Evolutionary conservation across 2,888 invertebrate species (phyloP), one percentile per base, ranked within the genome.

Genomic region (Coleophora flavipennella): DNA sequence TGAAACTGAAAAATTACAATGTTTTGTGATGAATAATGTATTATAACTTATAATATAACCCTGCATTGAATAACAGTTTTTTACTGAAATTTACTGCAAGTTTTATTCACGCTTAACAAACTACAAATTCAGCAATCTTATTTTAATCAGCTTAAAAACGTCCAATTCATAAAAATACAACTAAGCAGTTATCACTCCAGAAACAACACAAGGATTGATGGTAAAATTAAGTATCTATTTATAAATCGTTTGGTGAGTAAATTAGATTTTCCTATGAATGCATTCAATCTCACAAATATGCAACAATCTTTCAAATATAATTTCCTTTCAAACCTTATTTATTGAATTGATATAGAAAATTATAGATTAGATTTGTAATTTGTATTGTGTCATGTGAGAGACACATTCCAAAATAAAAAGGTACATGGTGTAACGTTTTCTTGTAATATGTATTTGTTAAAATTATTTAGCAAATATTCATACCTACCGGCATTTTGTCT

Each of bases 381-480:
- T n/a, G n/a, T n/a, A n/a, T n/a, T n/a, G n/a, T n/a, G n/a, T n/a
- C n/a, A n/a, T n/a, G n/a, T n/a, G n/a, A 20, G 6, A 20, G 20
- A 20, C 20, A 20, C 20, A 20, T 20, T 20, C 20, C 20, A 4
- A 20, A 20, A 20, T 20, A 20, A 20, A 20, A 43, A 42, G 34
- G 34, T 37, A 38, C 20, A 42, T 41, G 35, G 41, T 40, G 33
- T 42, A 33, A n/a, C n/a, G 38, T 38, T 38, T 45, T 42, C 41
- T 36, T 20, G n/a, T n/a, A n/a, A n/a, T n/a, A n/a, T n/a, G n/a
- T n/a, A 20, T 20, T 20, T 20, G 20, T 4, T 20, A 4, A 20
- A 20, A 20, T 20, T 20, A 20, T 58, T 66, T 74, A 71, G 67
- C 65, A 62, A 65, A 62, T 67, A 69, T 70, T 68, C 67, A 72